These are phyloP conservation scores for Myotis pilosus DNA, from an alignment of 2,797 vertebrate genomes.

Conservation along the genomic window DNA sequence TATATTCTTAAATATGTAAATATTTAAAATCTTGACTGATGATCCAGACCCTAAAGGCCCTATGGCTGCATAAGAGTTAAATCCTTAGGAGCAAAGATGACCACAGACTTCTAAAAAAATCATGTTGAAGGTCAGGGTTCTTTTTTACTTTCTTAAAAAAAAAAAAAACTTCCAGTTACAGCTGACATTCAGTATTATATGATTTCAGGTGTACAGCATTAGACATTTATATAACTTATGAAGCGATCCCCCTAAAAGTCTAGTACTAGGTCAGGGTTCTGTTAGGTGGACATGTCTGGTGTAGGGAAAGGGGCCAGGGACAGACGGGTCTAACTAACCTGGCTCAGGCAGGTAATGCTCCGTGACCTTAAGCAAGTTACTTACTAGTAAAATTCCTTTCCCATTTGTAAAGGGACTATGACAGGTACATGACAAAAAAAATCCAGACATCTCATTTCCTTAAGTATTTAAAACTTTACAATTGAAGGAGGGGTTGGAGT, in stretches of 20 bases:
- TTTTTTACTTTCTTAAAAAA: neutral
- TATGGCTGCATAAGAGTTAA: neutral
- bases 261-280: neutral
- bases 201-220: neutral
- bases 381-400: neutral
- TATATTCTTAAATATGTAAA: neutral
- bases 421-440: neutral
- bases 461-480: neutral
- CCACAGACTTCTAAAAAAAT: neutral
- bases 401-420: neutral
- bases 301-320: neutral
- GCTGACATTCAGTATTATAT: neutral
- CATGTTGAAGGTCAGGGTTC: neutral
- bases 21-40: neutral
- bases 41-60: neutral
- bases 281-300: neutral
- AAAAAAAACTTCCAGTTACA: neutral
- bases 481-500: neutral
- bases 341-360: neutral
- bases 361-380: neutral
- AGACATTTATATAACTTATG: neutral
- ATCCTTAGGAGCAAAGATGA: neutral
- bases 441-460: neutral
- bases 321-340: neutral
- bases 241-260: neutral